phyloP scores from a whole-genome alignment of 2,888 invertebrate genomes.

The Drosophila anomalipes region DNA sequence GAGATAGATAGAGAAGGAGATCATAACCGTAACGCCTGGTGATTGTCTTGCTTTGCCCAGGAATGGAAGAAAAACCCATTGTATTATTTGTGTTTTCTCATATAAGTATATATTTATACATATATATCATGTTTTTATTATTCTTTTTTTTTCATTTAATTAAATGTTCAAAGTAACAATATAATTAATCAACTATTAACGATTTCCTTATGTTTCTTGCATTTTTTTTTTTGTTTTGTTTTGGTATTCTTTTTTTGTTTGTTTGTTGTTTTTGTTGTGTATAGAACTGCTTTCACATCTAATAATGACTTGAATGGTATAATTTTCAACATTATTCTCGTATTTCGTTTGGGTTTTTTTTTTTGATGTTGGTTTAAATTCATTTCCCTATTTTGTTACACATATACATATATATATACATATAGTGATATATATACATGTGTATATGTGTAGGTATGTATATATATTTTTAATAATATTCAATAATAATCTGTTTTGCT shows the following conservation, averaged over 20 bases:
- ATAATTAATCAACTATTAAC: constrained; percentile 82
- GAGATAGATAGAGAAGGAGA: constrained; percentile 4
- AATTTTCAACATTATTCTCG: constrained; percentile 68
- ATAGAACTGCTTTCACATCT: constrained; percentile 79
- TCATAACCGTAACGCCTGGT: constrained; percentile 33
- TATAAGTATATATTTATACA: constrained; percentile 77
- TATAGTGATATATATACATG: constrained; percentile 42
- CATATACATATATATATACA: constrained; percentile 52
- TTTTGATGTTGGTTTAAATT: constrained; percentile 63
- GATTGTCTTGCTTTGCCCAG: constrained; percentile 45
- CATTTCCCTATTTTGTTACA: constrained; percentile 77
- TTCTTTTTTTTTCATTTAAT: constrained; percentile 64
- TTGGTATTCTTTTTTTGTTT: constrained; percentile 45
- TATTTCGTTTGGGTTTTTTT: constrained; percentile 52
- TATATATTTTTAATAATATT: constrained; percentile 46
- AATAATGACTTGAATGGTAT: constrained; percentile 81
- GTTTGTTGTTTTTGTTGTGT: constrained; percentile 54
- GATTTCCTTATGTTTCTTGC: constrained; percentile 65
- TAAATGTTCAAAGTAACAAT: constrained; percentile 84
- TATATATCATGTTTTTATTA: constrained; percentile 65
- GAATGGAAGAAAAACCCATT: constrained; percentile 68
- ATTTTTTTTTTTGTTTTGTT: constrained; percentile 46
- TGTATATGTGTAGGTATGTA: constrained; percentile 30
- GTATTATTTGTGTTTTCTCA: constrained; percentile 73
- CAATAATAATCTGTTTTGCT: constrained; percentile 56